Evolutionary conservation across 1,140 invertebrate species (phyloP), one percentile per base, ranked within the genome.

Genomic region (Physella acuta): DNA sequence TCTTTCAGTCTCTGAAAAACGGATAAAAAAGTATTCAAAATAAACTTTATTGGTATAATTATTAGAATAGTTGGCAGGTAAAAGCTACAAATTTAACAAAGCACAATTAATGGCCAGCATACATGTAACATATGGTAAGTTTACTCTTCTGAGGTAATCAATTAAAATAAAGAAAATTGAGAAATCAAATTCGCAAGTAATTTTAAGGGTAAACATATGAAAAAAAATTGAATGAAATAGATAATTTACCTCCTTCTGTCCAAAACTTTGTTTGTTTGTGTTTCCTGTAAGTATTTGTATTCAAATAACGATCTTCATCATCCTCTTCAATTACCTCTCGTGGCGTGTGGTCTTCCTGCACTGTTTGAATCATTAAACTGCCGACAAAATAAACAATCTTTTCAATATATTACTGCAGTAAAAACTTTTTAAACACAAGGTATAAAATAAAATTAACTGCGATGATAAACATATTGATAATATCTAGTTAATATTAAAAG

Each of bases 221-320:
- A 56, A 56, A 56, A 56, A 56, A 14, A 17, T 11, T 56, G 26
- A 28, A 56, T 17, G 26, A 28, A 16, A 56, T 16, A 16, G 26
- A 11, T 26, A 28, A n/a, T 20, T 24, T 33, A 68, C 66, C 66
- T 49, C 39, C 37, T 59, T 68, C 66, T 33, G 66, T 59, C 66
- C 66, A 68, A 1, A 49, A 30, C 30, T 68, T 68, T 5, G 53
- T 31, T 16, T 51, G 59, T 31, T 59, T 31, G 24, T 33, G 31
- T 33, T 58, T 59, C 28, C 65, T 44, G 26, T 68, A 68, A 4
- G 66, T 28, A 28, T 68, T 68, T 8, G 66, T 49, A 39, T 68
- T 68, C 3, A 68, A 56, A 52, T 68, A 68, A 24, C 66, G 55
- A 31, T 68, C 66, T 33, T 68, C 66, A 51, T 68, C 66, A 60